Conservation (phyloP, 1,140 invertebrate species). For the Lepidotrigona ventralis region DNA sequence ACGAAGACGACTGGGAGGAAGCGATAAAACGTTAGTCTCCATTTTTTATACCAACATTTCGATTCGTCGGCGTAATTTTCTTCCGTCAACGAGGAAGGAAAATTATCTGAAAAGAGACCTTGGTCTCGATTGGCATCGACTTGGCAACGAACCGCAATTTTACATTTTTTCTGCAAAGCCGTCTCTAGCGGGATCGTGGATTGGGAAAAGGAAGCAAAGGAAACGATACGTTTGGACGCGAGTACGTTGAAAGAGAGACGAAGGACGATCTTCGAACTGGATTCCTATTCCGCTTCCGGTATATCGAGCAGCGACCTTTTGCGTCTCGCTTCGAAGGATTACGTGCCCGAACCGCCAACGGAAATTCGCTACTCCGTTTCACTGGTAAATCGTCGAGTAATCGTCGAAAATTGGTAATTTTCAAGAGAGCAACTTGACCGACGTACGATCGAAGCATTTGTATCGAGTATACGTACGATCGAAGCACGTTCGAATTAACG, state of each 20-base stretch:
- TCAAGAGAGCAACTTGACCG: too few species aligned
- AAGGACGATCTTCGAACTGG: constrained; percentile 66
- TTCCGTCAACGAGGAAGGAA: too few species aligned
- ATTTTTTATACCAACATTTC: too few species aligned
- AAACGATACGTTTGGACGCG: constrained; percentile 36
- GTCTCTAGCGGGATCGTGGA: constrained; percentile 15
- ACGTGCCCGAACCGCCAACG: constrained; percentile 8
- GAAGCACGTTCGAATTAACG: too few species aligned
- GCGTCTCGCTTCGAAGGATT: constrained; percentile 31
- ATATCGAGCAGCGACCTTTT: constrained; percentile 41
- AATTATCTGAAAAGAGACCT: too few species aligned
- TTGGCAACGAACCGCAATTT: neutral
- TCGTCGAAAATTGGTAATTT: too few species aligned
- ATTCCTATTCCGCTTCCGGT: constrained; percentile 57
- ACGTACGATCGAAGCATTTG: too few species aligned
- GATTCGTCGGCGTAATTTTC: too few species aligned
- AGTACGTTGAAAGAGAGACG: constrained; percentile 36
- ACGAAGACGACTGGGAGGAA: neutral
- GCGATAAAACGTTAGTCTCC: constrained; percentile 9
- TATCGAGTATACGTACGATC: too few species aligned
- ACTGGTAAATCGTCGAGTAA: constrained; percentile 42
- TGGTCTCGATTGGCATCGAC: neutral
- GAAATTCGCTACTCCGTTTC: constrained; percentile 61
- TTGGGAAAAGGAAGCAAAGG: constrained; percentile 49
- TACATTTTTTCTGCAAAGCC: neutral